Conservation (phyloP, 2,888 invertebrate species). For the Deroplatys truncata region DNA sequence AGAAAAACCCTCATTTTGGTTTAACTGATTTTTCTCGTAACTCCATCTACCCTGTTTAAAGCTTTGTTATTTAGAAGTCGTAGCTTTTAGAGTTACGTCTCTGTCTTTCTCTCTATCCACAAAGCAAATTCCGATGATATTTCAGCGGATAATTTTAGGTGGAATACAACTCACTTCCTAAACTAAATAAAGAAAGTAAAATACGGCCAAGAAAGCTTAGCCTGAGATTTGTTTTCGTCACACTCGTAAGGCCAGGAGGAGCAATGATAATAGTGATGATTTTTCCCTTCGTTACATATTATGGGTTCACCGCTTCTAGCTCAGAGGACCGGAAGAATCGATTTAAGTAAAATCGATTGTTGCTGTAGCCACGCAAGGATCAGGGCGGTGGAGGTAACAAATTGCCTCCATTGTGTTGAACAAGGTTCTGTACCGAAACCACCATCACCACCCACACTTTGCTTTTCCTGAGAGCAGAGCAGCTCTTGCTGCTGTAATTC, state of each 20-base stretch:
- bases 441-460: background rate
- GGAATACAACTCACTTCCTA: too few species aligned
- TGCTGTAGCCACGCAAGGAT: background rate
- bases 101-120: too few species aligned
- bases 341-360: background rate
- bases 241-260: background rate
- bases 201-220: too few species aligned
- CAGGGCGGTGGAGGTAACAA: background rate
- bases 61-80: too few species aligned
- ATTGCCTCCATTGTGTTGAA: conserved; percentile 2
- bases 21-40: too few species aligned
- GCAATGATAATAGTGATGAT: background rate
- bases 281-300: background rate
- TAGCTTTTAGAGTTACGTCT: too few species aligned
- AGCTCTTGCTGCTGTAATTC: background rate
- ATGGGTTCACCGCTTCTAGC: background rate
- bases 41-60: too few species aligned
- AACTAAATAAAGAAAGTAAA: too few species aligned
- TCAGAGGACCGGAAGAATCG: background rate
- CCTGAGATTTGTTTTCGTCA: too few species aligned
- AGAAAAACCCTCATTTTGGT: too few species aligned
- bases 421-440: background rate
- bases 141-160: too few species aligned
- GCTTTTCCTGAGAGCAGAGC: background rate
- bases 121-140: too few species aligned